Evolutionary conservation across 2,888 invertebrate species (phyloP).

Genomic region (Matsumyia berberina): DNA sequence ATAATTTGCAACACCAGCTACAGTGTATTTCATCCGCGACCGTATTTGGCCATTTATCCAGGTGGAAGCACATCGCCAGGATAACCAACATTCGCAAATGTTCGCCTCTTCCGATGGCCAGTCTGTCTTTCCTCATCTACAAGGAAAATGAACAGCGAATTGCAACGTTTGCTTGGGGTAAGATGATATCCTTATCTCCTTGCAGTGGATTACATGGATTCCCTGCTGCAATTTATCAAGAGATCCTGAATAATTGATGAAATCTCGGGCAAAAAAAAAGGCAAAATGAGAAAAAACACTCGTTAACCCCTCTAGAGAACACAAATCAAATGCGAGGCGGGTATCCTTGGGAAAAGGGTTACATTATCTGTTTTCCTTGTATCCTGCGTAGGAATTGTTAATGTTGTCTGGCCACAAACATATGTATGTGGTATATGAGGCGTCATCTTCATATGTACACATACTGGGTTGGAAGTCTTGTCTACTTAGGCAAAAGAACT

Average conservation of each 20-base stretch:
- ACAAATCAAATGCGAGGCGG: slow-evolving; percentile 62
- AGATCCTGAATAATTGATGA: slow-evolving; percentile 75
- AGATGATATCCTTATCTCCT: slow-evolving; percentile 61
- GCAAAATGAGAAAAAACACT: slow-evolving; percentile 16
- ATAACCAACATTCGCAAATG: slow-evolving; percentile 32
- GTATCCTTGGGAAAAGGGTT: slow-evolving; percentile 55
- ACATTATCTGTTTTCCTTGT: slow-evolving; percentile 53
- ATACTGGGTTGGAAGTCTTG: slow-evolving; percentile 11
- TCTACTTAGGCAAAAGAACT: slow-evolving; percentile 58
- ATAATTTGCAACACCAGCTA: slow-evolving; percentile 58
- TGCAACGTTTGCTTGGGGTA: slow-evolving; percentile 25
- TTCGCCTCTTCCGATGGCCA: not conserved
- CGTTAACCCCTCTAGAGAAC: slow-evolving; percentile 41
- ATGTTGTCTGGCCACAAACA: slow-evolving; percentile 72
- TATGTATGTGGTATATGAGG: slow-evolving; percentile 40
- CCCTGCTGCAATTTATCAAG: slow-evolving; percentile 69
- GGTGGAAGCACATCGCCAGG: slow-evolving; percentile 53
- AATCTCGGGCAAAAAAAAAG: slow-evolving; percentile 46
- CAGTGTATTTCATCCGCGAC: slow-evolving; percentile 45
- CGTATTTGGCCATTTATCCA: slow-evolving; percentile 48
- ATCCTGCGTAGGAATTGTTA: slow-evolving; percentile 66
- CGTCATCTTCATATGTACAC: slow-evolving; percentile 39
- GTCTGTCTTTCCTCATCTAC: not conserved
- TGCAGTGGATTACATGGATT: slow-evolving; percentile 68
- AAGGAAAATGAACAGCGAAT: slow-evolving; percentile 49